Base-by-base conservation (phyloP, 2,888 invertebrate genomes). In the Himalopsyche kuldschensis region DNA sequence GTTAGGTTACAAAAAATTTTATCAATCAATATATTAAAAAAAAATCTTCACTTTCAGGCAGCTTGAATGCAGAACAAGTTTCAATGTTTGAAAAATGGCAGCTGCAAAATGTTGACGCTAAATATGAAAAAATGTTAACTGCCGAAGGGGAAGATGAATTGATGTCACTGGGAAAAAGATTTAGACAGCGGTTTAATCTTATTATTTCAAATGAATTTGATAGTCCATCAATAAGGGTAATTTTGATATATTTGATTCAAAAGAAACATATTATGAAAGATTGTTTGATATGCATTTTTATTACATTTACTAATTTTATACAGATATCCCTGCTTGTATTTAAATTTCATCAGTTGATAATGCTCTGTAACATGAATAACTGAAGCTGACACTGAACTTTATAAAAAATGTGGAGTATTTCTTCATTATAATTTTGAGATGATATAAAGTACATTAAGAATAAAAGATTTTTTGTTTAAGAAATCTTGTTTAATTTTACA, bases 131-230 rank as follows among this genome's bases (percentile, higher is more conserved):
- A 88, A 90, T 90, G 86, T 89, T 97, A 75, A 92, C 95, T 0
- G 89, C 91, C n/a, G 96, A 96, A 89, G 97, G 97, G 0, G 94
- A 94, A 88, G 93, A 94, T 88, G 97, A 97, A 90, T 93, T 96
- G 91, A 89, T 94, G 41, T 91, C 94, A 80, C 89, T 97, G 30
- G 96, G 94, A 17, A 94, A 95, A 88, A 92, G 97, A 87, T 95
- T 95, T 92, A 94, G 95, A 87, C 92, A 92, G 20, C 91, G 96
- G 87, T 96, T 95, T 88, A 95, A 95, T 2, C 88, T 89, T 84
- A 88, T 95, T 63, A 91, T 97, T 46, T 4, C 63, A 41, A 11
- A 82, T 4, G 32, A 69, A 69, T 82, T 78, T 78, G 75, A 81
- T 80, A 82, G 69, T 75, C 30, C 79, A 79, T 46, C 82, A 31